These are phyloP conservation scores for Spisula subtruncata DNA, from an alignment of 2,888 invertebrate species.

Conservation along the genomic window DNA sequence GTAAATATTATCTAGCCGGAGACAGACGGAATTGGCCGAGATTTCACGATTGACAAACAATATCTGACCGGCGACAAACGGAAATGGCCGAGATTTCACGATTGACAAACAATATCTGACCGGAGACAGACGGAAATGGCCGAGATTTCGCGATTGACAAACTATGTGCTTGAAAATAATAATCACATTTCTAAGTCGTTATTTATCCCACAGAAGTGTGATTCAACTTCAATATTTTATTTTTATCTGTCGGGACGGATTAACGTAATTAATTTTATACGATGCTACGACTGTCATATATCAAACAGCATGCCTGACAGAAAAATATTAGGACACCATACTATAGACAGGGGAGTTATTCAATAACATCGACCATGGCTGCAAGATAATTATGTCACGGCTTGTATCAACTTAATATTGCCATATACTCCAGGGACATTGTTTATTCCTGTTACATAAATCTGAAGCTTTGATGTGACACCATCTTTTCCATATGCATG, in stretches of 20 bases:
- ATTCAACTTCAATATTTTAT: background rate
- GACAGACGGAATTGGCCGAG: too few species aligned
- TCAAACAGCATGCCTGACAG: background rate
- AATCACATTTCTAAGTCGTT: background rate
- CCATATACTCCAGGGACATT: background rate
- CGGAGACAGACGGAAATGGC: too few species aligned
- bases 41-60: too few species aligned
- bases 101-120: too few species aligned
- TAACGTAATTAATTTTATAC: background rate
- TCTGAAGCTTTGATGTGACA: background rate
- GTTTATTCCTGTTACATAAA: background rate
- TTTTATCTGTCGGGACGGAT: background rate
- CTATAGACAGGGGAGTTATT: slow-evolving; percentile 2
- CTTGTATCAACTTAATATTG: background rate
- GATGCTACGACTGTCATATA: background rate
- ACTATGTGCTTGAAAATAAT: too few species aligned
- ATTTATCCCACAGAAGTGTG: background rate
- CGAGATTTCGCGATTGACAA: too few species aligned
- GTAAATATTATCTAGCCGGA: too few species aligned
- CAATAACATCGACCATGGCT: background rate
- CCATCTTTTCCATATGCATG: background rate
- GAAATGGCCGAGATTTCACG: too few species aligned
- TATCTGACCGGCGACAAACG: too few species aligned
- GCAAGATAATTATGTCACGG: background rate
- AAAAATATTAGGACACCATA: background rate